Evolutionary conservation across 2,888 invertebrate genomes (phyloP), one percentile per base, ranked within the genome.

Genomic region (Drosophila fungiperda): DNA sequence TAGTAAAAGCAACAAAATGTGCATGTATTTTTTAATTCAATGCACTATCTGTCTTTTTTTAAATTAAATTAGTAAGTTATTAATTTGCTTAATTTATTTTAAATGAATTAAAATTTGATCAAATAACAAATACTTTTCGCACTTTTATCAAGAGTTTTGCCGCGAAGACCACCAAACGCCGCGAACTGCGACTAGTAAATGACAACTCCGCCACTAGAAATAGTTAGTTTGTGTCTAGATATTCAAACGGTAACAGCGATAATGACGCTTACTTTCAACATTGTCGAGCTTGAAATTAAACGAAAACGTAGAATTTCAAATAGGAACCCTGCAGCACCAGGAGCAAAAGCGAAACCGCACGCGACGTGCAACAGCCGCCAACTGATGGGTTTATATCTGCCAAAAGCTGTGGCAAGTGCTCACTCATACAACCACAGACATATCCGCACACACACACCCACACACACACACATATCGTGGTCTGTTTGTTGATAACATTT

Each of bases 291-390:
- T 64, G 63, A 58, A 52, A 59, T 32, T 20, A 57, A 49, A 65
- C 45, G 62, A 61, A 53, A 36, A 54, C 15, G 36, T 26, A 11
- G 26, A 32, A 62, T 33, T 35, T 40, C 17, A 20, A n/a, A 33
- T n/a, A 45, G 42, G 35, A 42, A 60, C 5, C 42, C 49, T 20
- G 32, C 64, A 68, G 33, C 40, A 20, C 35, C 26, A 59, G 71
- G 58, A 72, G 59, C 65, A 65, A 62, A 63, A 74, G 45, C 68
- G 57, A 83, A 83, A 86, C 87, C 89, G 82, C 83, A 88, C 90
- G 88, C 87, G 70, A 90, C 87, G 90, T 88, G 87, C 87, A 90
- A 90, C 87, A 88, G 89, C 83, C 88, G 89, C 78, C 83, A 75
- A 87, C 90, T 87, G 89, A 90, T 80, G 81, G 68, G 69, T 76